These are phyloP conservation scores for Ochotona curzoniae DNA, from an alignment of 2,113 vertebrate species.

Conservation along the genomic window DNA sequence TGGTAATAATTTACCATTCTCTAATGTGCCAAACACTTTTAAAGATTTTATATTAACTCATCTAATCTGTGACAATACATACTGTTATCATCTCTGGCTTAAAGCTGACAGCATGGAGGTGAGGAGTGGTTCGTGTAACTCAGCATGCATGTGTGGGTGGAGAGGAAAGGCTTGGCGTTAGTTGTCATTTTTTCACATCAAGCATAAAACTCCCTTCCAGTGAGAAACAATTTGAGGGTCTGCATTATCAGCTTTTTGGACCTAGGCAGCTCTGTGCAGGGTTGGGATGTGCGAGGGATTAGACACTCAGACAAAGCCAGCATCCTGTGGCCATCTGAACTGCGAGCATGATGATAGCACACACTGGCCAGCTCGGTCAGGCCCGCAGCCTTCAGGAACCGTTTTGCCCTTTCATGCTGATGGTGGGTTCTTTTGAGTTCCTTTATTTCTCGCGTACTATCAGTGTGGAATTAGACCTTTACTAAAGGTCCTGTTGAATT, in stretches of 20 bases:
- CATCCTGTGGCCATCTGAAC: background rate
- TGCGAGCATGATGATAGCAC: background rate
- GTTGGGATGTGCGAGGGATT: background rate
- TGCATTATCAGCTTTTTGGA: background rate
- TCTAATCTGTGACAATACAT: background rate
- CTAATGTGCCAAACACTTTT: background rate
- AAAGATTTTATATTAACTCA: background rate
- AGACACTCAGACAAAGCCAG: background rate
- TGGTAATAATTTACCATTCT: background rate
- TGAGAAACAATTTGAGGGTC: background rate
- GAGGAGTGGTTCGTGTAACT: background rate
- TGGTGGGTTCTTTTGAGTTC: background rate
- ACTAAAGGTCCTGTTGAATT: constrained; percentile 1
- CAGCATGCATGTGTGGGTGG: background rate
- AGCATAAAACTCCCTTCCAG: background rate
- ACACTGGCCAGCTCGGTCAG: background rate
- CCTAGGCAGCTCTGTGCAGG: background rate
- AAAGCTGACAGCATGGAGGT: background rate
- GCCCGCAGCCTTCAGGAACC: background rate
- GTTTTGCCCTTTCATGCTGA: background rate
- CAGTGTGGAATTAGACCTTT: background rate
- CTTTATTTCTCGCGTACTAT: background rate
- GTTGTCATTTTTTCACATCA: background rate
- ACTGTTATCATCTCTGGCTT: background rate
- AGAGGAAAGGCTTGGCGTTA: background rate